A percentile compares a stretch with the other conserved stretches of the same genome.
These are phyloP conservation scores for Saturnia pavonia DNA, from an alignment of 2,888 invertebrate genomes.

Conservation along the genomic window DNA sequence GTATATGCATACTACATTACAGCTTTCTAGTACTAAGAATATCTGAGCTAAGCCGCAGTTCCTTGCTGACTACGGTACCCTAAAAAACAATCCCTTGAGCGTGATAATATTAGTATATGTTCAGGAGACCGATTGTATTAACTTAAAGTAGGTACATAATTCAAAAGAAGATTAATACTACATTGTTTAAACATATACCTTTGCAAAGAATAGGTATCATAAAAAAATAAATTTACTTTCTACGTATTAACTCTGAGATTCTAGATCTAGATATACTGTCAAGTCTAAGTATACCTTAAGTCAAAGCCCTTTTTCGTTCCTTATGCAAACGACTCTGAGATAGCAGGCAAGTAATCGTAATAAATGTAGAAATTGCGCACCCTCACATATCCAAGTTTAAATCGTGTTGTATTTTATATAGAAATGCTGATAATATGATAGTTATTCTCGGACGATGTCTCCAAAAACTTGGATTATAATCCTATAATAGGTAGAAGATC, in stretches of 20 bases:
- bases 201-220: background rate
- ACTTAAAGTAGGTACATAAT: background rate
- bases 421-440: background rate
- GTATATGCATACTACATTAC: too few species aligned
- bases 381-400: background rate
- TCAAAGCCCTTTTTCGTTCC: background rate
- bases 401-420: background rate
- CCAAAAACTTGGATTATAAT: too few species aligned
- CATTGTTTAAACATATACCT: background rate
- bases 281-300: too few species aligned
- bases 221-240: background rate
- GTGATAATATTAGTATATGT: background rate
- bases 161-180: background rate
- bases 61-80: too few species aligned
- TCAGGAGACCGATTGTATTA: background rate
- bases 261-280: background rate
- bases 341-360: background rate
- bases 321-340: background rate
- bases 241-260: background rate
- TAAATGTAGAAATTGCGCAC: background rate
- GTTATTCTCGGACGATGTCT: too few species aligned
- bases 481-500: too few species aligned
- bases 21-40: too few species aligned
- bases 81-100: too few species aligned
- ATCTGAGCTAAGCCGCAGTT: too few species aligned